A percentile compares a stretch with the other conserved stretches of the same genome.
Conservation (phyloP, 2,888 invertebrate genomes). For the Exephanes ischioxanthus region DNA sequence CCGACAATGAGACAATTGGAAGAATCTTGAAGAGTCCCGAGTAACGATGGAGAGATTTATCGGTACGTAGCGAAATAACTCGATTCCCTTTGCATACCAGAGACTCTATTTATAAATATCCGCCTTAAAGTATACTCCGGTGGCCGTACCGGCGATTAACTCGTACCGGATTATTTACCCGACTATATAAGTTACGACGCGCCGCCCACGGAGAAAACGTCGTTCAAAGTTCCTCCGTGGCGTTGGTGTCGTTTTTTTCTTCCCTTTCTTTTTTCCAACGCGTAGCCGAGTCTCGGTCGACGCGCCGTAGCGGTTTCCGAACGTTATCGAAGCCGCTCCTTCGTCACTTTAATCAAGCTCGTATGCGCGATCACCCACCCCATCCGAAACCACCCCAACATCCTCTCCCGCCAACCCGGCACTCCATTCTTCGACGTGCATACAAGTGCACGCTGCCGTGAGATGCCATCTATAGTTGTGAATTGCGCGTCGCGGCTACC, state of each 20-base stretch:
- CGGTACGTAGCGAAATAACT: constrained; percentile 9
- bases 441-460: constrained; percentile 56
- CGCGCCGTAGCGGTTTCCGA: constrained; percentile 26
- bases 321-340: constrained; percentile 82
- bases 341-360: constrained; percentile 82
- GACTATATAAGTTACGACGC: constrained; percentile 46
- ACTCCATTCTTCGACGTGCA: constrained; percentile 58
- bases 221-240: neutral
- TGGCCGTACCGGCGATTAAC: constrained; percentile 38
- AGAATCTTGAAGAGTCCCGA: too few species aligned
- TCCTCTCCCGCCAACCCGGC: constrained; percentile 17
- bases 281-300: constrained; percentile 8
- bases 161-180: constrained; percentile 59
- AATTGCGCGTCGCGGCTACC: constrained; percentile 55
- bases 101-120: constrained; percentile 59
- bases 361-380: constrained; percentile 20
- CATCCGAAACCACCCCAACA: constrained; percentile 21
- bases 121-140: constrained; percentile 16
- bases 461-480: constrained; percentile 53
- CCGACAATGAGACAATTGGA: too few species aligned
- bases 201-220: constrained; percentile 10
- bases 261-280: constrained; percentile 21
- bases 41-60: neutral
- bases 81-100: constrained; percentile 32
- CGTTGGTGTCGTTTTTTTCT: constrained; percentile 6